phyloP scores from a whole-genome alignment of 2,888 invertebrate genomes.

The Carcina quercana region DNA sequence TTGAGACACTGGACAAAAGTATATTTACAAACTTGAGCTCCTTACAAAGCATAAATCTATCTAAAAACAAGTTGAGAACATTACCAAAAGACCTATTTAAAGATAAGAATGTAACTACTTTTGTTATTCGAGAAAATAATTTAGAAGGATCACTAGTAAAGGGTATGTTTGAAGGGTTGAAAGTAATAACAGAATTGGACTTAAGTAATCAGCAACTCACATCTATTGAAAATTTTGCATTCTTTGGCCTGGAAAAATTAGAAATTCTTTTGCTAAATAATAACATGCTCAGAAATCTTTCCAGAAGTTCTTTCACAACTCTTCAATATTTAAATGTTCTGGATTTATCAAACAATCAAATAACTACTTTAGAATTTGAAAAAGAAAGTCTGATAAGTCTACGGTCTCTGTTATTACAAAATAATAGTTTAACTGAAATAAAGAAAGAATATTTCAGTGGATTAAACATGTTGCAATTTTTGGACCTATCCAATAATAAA shows the following conservation, averaged over 20 bases:
- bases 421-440: slow-evolving; percentile 37
- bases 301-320: slow-evolving; percentile 31
- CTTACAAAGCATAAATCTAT: slow-evolving; percentile 31
- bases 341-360: slow-evolving; percentile 44
- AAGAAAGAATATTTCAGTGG: slow-evolving; percentile 28
- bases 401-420: slow-evolving; percentile 25
- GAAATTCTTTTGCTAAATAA: slow-evolving; percentile 32
- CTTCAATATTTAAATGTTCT: slow-evolving; percentile 27
- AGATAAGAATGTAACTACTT: slow-evolving; percentile 29
- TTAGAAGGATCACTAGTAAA: slow-evolving; percentile 33
- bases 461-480: slow-evolving; percentile 29
- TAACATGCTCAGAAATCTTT: slow-evolving; percentile 33
- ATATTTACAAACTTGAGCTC: slow-evolving; percentile 22
- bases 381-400: slow-evolving; percentile 35
- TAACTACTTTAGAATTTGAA: slow-evolving; percentile 35
- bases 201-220: slow-evolving; percentile 36
- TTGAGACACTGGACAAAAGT: slow-evolving; percentile 27
- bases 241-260: slow-evolving; percentile 31
- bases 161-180: slow-evolving; percentile 44
- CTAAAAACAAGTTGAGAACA: slow-evolving; percentile 34
- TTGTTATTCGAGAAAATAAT: slow-evolving; percentile 33
- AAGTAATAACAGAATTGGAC: slow-evolving; percentile 26
- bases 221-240: slow-evolving; percentile 39
- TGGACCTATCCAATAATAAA: slow-evolving; percentile 47
- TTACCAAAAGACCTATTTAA: slow-evolving; percentile 39